Evolutionary conservation across 1,140 invertebrate species (phyloP).

Genomic region (Lycorma delicatula): DNA sequence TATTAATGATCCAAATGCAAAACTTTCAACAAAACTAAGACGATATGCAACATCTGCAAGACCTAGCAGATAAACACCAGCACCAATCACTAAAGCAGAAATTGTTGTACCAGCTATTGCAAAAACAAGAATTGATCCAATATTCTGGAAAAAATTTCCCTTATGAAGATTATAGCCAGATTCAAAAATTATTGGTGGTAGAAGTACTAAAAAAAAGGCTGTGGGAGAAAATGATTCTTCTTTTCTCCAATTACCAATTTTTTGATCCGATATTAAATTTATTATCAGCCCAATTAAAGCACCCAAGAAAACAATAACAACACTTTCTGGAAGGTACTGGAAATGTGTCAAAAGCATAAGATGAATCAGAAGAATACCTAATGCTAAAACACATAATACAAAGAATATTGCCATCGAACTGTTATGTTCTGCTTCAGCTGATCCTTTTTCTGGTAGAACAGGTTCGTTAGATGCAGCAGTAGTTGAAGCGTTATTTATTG

Average conservation of each 20-base stretch:
- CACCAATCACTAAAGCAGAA: slow-evolving; percentile 88
- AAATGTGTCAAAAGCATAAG: slow-evolving; percentile 91
- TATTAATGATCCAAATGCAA: slow-evolving; percentile 96
- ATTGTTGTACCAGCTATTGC: slow-evolving; percentile 95
- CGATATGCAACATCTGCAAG: slow-evolving; percentile 82
- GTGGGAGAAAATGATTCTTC: slow-evolving; percentile 96
- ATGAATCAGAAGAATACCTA: slow-evolving; percentile 91
- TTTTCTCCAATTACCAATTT: slow-evolving; percentile 88
- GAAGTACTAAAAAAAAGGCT: slow-evolving; percentile 89
- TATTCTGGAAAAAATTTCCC: slow-evolving; percentile 98
- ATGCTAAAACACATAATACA: slow-evolving; percentile 81
- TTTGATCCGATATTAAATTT: slow-evolving; percentile 81
- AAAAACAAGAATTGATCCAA: slow-evolving; percentile 90
- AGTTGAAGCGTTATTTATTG: too few relatives aligned
- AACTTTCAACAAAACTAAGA: slow-evolving; percentile 90
- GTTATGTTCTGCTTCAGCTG: slow-evolving; percentile 90
- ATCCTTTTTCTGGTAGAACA: slow-evolving; percentile 72
- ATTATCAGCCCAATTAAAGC: slow-evolving; percentile 85
- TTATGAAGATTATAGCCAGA: slow-evolving; percentile 98
- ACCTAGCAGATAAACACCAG: slow-evolving; percentile 89
- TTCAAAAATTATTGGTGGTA: slow-evolving; percentile 99
- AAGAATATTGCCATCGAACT: slow-evolving; percentile 96
- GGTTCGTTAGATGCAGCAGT: slow-evolving; percentile 53
- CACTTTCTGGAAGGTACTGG: slow-evolving; percentile 92
- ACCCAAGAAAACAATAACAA: slow-evolving; percentile 94